Base-by-base conservation (phyloP, 1,140 invertebrate species). In the Lordiphosa collinella region DNA sequence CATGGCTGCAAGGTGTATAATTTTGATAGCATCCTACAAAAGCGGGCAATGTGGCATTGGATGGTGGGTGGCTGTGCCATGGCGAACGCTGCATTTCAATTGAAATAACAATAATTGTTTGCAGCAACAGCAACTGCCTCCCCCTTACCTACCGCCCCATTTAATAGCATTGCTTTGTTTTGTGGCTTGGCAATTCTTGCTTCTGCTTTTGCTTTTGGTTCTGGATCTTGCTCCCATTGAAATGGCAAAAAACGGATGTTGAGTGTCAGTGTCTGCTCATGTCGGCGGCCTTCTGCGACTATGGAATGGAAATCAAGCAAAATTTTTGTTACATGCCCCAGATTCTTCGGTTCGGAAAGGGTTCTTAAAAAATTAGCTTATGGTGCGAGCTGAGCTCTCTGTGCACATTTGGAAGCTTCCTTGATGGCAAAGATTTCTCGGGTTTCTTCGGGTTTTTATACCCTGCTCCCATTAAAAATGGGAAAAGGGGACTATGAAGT, bases 101-200 rank as follows among this genome's bases (percentile, higher is more conserved):
- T 80, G 74, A 73, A 79, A 80, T 80, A 79, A 79, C 69, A 74
- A 80, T 79, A 80, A 80, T 74, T 80, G 75, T 80, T 80, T 80
- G 74, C 63, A 53, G 66, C 61, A 75, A 50, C 59, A 47, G 47
- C 55, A 32, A 25, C 12, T 31, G 12, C 13, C 48, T 6, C 25
- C 38, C 12, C 11, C 7, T 10, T 43, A 25, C 8, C 2, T 25
- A n/a, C 7, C 6, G 13, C n/a, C 22, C 11, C 41, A 13, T 34
- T 44, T 44, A 13, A 14, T 44, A 51, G 46, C 51, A 66, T 47
- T 46, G 63, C 46, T 51, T 58, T 67, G 63, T 66, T 65, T 50
- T 67, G 63, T 58, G 63, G 63, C 53, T 44, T 67, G 63, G 63
- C 53, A 67, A 67, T 67, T 58, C 53, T 66, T 67, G 65, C 65